A percentile compares a stretch with the other conserved stretches of the same genome.
Evolutionary conservation across 2,113 vertebrate genomes (phyloP).

Genomic region (Takifugu flavidus): DNA sequence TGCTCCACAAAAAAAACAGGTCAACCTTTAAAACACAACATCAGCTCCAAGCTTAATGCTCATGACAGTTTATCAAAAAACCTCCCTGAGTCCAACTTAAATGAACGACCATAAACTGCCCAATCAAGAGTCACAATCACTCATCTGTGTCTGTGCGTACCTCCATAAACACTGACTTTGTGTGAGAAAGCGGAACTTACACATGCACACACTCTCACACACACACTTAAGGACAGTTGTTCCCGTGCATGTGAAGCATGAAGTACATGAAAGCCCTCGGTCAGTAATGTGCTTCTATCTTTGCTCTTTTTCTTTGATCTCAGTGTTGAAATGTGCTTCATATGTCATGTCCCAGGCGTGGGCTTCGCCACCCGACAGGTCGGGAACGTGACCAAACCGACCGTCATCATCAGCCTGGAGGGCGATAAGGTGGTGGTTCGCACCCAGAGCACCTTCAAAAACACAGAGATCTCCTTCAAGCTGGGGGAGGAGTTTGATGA

Average conservation of each 20-base stretch:
- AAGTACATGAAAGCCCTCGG: conserved; percentile 88
- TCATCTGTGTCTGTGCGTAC: no score
- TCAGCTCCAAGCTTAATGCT: no score
- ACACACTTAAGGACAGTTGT: no score
- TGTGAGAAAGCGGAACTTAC: not conserved
- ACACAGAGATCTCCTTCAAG: conserved; percentile 88
- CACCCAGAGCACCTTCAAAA: conserved; percentile 90
- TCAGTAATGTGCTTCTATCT: conserved; percentile 61
- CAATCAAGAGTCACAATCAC: no score
- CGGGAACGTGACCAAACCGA: conserved; percentile 91
- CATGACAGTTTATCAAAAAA: no score
- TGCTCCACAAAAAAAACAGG: no score
- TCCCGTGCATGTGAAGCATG: no score
- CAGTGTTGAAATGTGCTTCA: not conserved
- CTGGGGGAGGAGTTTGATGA: conserved; percentile 94
- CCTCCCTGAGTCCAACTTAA: no score
- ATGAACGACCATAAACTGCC: no score
- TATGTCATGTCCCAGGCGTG: conserved; percentile 75
- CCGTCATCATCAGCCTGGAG: conserved; percentile 86
- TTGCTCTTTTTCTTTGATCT: not conserved
- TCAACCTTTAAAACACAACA: no score
- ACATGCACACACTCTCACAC: no score
- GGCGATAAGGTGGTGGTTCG: conserved; percentile 83
- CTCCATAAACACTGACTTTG: no score
- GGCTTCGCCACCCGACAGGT: conserved; percentile 89